Conservation (phyloP, 92 coral and sea anemone genomes). For the Ricordea florida region DNA sequence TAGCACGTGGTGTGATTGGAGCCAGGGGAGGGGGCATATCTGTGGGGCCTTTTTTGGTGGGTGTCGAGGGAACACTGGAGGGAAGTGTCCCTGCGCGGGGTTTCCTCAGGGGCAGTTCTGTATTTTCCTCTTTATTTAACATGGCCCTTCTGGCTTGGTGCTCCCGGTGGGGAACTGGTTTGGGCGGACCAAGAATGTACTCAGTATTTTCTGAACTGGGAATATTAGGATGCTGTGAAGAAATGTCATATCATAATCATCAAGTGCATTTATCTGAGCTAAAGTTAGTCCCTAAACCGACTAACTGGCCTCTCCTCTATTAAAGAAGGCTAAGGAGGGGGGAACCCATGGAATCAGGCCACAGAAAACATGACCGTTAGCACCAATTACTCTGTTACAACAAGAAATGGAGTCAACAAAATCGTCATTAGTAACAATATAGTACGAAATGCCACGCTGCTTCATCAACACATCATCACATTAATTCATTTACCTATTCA, state of each 20-base stretch:
- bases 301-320: too few relatives aligned
- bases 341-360: too few relatives aligned
- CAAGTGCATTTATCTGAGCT: too few relatives aligned
- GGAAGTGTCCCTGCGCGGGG: conserved; percentile 85
- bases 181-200: conserved; percentile 83
- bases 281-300: neutral
- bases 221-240: conserved; percentile 72
- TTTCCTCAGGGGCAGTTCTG: conserved; percentile 47
- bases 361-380: too few relatives aligned
- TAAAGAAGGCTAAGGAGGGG: too few relatives aligned
- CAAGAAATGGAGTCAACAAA: neutral
- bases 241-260: too few relatives aligned
- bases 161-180: conserved; percentile 60
- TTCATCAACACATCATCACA: too few relatives aligned
- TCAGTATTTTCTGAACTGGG: conserved; percentile 55
- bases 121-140: conserved; percentile 26
- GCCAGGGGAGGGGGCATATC: conserved; percentile 85
- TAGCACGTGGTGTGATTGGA: conserved; percentile 69
- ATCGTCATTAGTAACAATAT: too few relatives aligned
- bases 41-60: conserved; percentile 55
- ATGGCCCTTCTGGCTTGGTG: conserved; percentile 51
- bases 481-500: too few relatives aligned
- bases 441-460: too few relatives aligned
- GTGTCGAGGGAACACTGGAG: conserved; percentile 71
- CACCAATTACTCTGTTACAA: too few relatives aligned